Conservation (phyloP, 1,140 invertebrate genomes). For the Drosophila ogumai region DNA sequence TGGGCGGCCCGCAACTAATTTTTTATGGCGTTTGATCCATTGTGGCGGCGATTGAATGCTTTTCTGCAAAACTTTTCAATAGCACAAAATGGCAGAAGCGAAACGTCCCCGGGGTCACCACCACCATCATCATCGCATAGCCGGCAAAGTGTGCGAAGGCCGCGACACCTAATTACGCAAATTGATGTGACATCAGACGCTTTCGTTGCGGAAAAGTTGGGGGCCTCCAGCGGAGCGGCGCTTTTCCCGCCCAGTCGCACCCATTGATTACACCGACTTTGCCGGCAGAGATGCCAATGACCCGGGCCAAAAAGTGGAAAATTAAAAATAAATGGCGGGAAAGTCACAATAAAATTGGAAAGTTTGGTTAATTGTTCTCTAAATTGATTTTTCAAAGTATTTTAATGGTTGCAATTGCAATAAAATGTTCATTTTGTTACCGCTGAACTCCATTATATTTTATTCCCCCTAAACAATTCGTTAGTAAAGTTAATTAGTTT, state of each 20-base stretch:
- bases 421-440: too few relatives aligned
- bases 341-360: background rate
- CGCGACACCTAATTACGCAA: conserved; percentile 48
- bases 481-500: background rate
- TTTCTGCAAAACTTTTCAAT: conserved; percentile 40
- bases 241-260: conserved; percentile 18
- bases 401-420: too few relatives aligned
- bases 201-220: conserved; percentile 6
- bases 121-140: conserved; percentile 8
- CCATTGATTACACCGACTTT: conserved; percentile 15
- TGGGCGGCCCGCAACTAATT: conserved; percentile 43
- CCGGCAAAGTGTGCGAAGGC: conserved; percentile 12
- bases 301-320: background rate
- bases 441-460: background rate
- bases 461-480: background rate
- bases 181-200: conserved; percentile 44
- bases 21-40: conserved; percentile 28
- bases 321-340: background rate
- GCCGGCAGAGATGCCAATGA: conserved; percentile 6
- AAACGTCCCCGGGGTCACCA: conserved; percentile 16
- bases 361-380: background rate
- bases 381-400: background rate
- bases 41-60: conserved; percentile 33
- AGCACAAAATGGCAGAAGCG: conserved; percentile 4
- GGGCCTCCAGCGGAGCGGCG: conserved; percentile 2